These are phyloP conservation scores for Epicampocera succincta DNA, from an alignment of 2,888 invertebrate species.

Conservation along the genomic window DNA sequence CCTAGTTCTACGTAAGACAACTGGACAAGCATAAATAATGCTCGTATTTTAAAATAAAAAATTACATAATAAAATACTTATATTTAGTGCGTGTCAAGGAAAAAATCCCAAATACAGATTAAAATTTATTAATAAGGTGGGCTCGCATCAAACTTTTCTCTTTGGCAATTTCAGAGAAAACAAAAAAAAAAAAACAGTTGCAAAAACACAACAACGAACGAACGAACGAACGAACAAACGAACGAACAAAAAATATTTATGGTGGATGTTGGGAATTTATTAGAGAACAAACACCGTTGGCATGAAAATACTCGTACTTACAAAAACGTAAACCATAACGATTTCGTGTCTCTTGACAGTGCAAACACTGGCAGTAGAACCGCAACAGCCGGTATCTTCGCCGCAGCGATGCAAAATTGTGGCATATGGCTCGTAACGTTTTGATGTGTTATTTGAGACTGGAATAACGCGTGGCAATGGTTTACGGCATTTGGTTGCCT, in stretches of 20 bases:
- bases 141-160: constrained; percentile 14
- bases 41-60: background rate
- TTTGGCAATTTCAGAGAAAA: constrained; percentile 15
- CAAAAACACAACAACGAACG: background rate
- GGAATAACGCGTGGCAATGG: constrained; percentile 77
- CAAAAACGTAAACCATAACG: constrained; percentile 77
- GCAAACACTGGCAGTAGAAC: constrained; percentile 86
- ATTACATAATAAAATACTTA: background rate
- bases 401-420: constrained; percentile 93
- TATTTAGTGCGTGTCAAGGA: background rate
- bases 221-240: no score
- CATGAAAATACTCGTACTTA: constrained; percentile 73
- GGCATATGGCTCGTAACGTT: constrained; percentile 90
- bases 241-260: constrained; percentile 2
- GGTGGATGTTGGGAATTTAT: constrained; percentile 15
- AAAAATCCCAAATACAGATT: constrained; percentile 5
- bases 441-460: constrained; percentile 82
- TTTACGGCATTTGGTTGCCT: constrained; percentile 74
- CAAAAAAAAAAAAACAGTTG: background rate
- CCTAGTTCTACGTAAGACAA: no score
- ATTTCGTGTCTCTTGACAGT: constrained; percentile 85
- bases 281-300: constrained; percentile 6
- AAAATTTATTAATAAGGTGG: constrained; percentile 15
- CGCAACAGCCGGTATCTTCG: constrained; percentile 93
- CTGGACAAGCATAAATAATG: no score